Percentiles rank a stretch among this genome's conserved stretches.
These are phyloP conservation scores for Geotrypetes seraphini DNA, from an alignment of 2,797 vertebrate species.

Conservation along the genomic window DNA sequence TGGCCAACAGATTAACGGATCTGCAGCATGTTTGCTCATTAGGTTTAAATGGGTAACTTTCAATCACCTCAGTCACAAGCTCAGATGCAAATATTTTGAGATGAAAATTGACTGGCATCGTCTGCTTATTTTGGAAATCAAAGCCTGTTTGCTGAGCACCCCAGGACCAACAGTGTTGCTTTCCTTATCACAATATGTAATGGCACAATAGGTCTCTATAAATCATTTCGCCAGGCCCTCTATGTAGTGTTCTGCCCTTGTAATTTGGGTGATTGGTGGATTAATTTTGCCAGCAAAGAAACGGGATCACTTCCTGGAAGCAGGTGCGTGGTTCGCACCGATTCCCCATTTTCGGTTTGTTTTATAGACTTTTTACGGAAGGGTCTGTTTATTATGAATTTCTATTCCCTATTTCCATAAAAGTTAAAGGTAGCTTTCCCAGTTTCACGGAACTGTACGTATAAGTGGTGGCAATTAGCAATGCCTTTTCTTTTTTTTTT, in stretches of 20 bases:
- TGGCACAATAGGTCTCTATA: conserved; percentile 25
- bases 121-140: conserved; percentile 38
- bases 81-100: conserved; percentile 35
- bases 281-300: conserved; percentile 28
- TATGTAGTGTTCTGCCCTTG: conserved; percentile 32
- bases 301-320: conserved; percentile 2
- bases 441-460: too few species aligned
- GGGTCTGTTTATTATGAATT: too few species aligned
- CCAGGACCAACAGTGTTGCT: conserved; percentile 23
- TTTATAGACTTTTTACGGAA: too few species aligned
- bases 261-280: conserved; percentile 34
- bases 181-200: conserved; percentile 37
- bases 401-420: too few species aligned
- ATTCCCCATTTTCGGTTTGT: too few species aligned
- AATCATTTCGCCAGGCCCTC: conserved; percentile 30
- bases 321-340: too few species aligned
- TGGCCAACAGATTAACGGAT: conserved; percentile 5
- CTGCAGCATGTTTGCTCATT: conserved; percentile 31
- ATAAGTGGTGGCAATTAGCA: too few species aligned
- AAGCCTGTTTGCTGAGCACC: conserved; percentile 40
- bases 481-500: too few species aligned
- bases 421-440: too few species aligned
- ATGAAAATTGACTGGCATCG: conserved; percentile 26
- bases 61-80: conserved; percentile 23
- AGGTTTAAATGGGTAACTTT: conserved; percentile 43